Conservation (phyloP, 2,113 vertebrate genomes). For the Pseudorasbora parva region DNA sequence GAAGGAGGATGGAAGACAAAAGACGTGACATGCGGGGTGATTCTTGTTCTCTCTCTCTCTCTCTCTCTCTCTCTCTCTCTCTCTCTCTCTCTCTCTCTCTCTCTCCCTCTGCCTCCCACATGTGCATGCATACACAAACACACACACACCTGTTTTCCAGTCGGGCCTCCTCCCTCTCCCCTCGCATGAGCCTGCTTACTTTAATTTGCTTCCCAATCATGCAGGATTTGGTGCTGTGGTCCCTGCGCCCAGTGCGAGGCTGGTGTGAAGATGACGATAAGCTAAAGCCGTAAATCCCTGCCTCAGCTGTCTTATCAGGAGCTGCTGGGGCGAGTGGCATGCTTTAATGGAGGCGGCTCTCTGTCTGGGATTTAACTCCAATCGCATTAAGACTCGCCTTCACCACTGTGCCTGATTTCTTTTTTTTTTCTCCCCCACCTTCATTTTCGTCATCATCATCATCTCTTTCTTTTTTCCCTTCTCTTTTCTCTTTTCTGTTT, state of each 20-base stretch:
- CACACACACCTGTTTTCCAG: constrained; percentile 56
- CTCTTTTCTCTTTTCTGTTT: constrained; percentile 60
- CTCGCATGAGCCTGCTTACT: constrained; percentile 64
- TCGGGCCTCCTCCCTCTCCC: constrained; percentile 58
- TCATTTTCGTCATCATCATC: constrained; percentile 28
- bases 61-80: constrained; percentile 56
- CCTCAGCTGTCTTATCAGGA: constrained; percentile 81
- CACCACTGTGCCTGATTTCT: constrained; percentile 71
- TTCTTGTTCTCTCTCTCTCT: constrained; percentile 56
- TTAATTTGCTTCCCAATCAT: constrained; percentile 67
- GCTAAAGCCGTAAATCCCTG: constrained; percentile 80
- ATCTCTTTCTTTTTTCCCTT: constrained; percentile 15
- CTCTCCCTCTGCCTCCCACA: constrained; percentile 2
- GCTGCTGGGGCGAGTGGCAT: constrained; percentile 75
- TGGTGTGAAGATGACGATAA: constrained; percentile 82
- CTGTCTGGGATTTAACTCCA: constrained; percentile 78
- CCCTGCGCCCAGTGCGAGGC: constrained; percentile 72
- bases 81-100: constrained; percentile 59
- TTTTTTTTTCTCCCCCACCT: constrained; percentile 6
- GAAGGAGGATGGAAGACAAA: constrained; percentile 59
- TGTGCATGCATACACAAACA: constrained; percentile 38
- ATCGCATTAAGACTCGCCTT: constrained; percentile 80
- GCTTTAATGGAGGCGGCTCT: constrained; percentile 80
- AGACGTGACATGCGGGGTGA: constrained; percentile 59
- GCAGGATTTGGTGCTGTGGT: constrained; percentile 73